These are phyloP conservation scores for Phyllostomus discolor DNA, from an alignment of 2,113 vertebrate species.

Conservation along the genomic window DNA sequence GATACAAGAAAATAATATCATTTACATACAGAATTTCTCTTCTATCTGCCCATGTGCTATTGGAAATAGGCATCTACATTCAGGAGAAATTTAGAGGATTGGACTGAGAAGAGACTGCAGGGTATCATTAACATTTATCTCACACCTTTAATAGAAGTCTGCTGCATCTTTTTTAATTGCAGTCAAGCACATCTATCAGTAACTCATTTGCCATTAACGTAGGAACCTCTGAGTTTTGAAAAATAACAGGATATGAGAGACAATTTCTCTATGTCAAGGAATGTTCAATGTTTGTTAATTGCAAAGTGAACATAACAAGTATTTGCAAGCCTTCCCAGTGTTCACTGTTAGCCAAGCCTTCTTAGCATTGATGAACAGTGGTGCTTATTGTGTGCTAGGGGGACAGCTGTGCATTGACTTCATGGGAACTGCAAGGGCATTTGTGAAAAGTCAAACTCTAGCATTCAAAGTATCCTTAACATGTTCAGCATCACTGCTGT, in stretches of 20 bases:
- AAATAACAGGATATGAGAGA: neutral
- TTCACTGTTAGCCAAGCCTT: neutral
- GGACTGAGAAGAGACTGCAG: neutral
- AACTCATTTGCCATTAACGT: neutral
- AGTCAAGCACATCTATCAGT: neutral
- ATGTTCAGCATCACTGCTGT: neutral
- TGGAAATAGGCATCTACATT: neutral
- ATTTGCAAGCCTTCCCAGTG: neutral
- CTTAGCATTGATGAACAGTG: neutral
- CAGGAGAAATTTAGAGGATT: neutral
- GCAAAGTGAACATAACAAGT: neutral
- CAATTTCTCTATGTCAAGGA: neutral
- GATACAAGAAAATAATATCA: neutral
- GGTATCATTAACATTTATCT: neutral
- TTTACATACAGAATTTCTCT: neutral
- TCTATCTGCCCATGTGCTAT: neutral
- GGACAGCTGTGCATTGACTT: constrained; percentile 13
- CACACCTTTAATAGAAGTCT: neutral
- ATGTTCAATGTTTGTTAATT: neutral
- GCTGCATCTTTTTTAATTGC: neutral
- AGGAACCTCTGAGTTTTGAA: neutral
- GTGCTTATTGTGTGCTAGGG: neutral
- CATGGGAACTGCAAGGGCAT: neutral
- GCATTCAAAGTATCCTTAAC: neutral
- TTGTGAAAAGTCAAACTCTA: neutral